Conservation (phyloP, 2,113 vertebrate species). For the Pleuronectes platessa region DNA sequence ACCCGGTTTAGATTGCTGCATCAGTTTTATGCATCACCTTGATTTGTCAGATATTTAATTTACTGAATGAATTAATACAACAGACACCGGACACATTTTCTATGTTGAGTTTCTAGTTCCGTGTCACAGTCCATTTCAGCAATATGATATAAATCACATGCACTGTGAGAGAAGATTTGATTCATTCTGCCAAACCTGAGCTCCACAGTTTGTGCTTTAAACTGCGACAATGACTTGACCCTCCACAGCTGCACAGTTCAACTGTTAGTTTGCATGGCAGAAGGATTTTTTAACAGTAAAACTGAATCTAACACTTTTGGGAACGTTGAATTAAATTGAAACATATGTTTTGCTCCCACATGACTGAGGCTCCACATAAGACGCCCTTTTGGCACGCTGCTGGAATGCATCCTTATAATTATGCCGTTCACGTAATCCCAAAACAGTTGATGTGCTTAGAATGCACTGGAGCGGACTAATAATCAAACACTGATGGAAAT, state of each 20-base stretch:
- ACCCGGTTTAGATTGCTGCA: no score
- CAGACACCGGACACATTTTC: not conserved
- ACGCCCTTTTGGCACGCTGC: slow-evolving; percentile 44
- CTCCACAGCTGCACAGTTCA: not conserved
- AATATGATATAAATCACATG: not conserved
- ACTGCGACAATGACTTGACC: not conserved
- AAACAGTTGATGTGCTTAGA: slow-evolving; percentile 65
- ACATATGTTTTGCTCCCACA: slow-evolving; percentile 7
- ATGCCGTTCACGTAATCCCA: slow-evolving; percentile 61
- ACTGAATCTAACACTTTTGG: not conserved
- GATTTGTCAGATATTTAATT: slow-evolving; percentile 1
- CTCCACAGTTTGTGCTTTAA: slow-evolving; percentile 3
- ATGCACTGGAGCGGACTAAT: slow-evolving; percentile 60
- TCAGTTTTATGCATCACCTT: slow-evolving; percentile 1
- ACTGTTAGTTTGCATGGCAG: slow-evolving; percentile 1
- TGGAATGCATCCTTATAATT: slow-evolving; percentile 50
- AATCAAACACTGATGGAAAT: slow-evolving; percentile 71
- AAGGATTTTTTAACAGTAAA: slow-evolving; percentile 11
- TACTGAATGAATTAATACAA: slow-evolving; percentile 16
- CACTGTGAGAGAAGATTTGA: not conserved
- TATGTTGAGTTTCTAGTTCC: not conserved
- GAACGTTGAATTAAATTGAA: slow-evolving; percentile 15
- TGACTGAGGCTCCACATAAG: slow-evolving; percentile 18
- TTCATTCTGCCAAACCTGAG: not conserved
- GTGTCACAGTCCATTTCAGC: not conserved